Evolutionary conservation across 35 echinoderm and acorn worm genomes (phyloP).

Genomic region (Heliocidaris tuberculata): DNA sequence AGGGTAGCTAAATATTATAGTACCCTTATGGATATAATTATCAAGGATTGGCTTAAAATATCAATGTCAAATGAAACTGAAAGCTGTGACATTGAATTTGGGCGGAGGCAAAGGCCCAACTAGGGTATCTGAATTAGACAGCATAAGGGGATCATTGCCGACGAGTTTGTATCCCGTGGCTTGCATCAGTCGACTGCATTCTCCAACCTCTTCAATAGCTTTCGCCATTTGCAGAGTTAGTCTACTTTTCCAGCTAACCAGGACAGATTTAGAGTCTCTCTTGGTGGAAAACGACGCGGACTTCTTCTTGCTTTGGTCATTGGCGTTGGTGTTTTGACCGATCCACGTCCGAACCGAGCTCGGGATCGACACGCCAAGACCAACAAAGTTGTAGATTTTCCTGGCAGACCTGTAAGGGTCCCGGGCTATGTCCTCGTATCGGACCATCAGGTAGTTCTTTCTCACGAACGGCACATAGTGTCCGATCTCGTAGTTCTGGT

Average conservation of each 20-base stretch:
- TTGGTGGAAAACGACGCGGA: slow-evolving; percentile 49
- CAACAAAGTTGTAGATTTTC: slow-evolving; percentile 55
- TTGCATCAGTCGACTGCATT: slow-evolving; percentile 55
- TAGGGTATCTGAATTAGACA: slow-evolving; percentile 33
- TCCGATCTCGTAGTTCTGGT: slow-evolving; percentile 62
- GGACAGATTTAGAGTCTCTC: slow-evolving; percentile 52
- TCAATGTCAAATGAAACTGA: not conserved
- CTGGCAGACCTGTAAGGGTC: slow-evolving; percentile 34
- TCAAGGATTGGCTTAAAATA: no score
- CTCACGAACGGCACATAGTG: slow-evolving; percentile 48
- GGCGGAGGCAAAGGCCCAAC: not conserved
- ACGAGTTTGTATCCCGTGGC: slow-evolving; percentile 47
- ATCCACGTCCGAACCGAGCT: slow-evolving; percentile 46
- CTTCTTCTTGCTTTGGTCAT: slow-evolving; percentile 32
- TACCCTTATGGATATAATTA: no score
- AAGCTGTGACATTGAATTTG: not conserved
- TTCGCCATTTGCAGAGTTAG: slow-evolving; percentile 48
- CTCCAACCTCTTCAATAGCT: slow-evolving; percentile 52
- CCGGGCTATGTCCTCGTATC: slow-evolving; percentile 61
- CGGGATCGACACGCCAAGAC: slow-evolving; percentile 50
- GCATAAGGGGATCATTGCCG: slow-evolving; percentile 21
- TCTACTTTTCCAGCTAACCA: slow-evolving; percentile 51
- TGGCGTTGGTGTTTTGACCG: slow-evolving; percentile 52
- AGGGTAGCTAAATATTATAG: no score
- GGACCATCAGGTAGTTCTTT: slow-evolving; percentile 56